Base-by-base conservation (phyloP, 37 sponge, comb jelly and placozoan genomes). In the Diacarnus erythraeanus region DNA sequence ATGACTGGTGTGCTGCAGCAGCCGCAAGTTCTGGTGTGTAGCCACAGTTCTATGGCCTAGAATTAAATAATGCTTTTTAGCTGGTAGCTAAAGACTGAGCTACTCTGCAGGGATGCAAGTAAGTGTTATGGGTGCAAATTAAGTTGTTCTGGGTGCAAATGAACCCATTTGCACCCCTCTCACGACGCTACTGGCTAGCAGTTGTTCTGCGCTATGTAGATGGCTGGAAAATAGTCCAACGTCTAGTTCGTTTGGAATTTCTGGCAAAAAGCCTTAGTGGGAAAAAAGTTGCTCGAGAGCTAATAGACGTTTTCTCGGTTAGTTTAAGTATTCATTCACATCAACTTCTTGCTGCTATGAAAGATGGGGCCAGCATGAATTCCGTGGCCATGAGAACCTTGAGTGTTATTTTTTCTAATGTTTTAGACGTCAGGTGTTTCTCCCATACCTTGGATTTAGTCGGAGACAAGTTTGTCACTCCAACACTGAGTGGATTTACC, bases 351-450 rank as follows among this genome's bases (percentile, higher is more conserved):
- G 77, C 59, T 42, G 5, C 61, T 22, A 84, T 84, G 77, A 43
- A 51, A 27, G 81, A 80, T 61, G 15, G 81, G 3, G 69, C 71
- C 27, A 74, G 51, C 54, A 71, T 66, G 0, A 65, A 68, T 67
- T 74, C 57, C 6, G 77, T 34, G 6, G 78, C 85, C 51, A 77
- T 84, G 74, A 35, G 17, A 18, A 42, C 44, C 3, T 51, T 80
- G 33, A 64, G 25, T 64, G n/a, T 64, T 64, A 29, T 64, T 64
- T 10, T 26, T 29, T 29, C 78, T 31, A 72, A 60, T 54, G 25
- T 76, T 10, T 42, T 82, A 2, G 83, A 82, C 38, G 33, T 88
- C 15, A 78, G 88, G 21, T 83, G 89, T 40, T 74, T 74, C 44
- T 74, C 76, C 4, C 83, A 88, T 69, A 80, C 81, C 2, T 38